Evolutionary conservation across 1,140 invertebrate genomes (phyloP), one percentile per base, ranked within the genome.

Genomic region (Drosophila subpulchrella): DNA sequence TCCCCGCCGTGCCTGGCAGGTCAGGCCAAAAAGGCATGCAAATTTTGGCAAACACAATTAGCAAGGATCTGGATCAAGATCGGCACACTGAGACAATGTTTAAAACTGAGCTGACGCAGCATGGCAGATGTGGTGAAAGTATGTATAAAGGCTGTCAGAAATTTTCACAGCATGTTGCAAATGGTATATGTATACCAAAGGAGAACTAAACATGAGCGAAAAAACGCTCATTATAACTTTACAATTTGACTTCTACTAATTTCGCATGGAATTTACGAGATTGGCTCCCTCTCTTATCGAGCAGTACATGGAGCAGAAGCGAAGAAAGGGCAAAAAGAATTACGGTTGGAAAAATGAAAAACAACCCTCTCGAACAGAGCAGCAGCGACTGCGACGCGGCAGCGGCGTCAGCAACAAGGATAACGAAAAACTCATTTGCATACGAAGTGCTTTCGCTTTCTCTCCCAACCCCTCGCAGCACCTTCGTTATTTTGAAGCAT

Each of bases 401-500:
- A 44, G 63, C 58, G 56, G 59, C 65, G 48, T 76, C 54, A 34
- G 20, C 73, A 62, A 56, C 83, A 83, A 75, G 67, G 83, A 86
- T 86, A 86, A 88, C 83, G 84, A 60, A 74, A 86, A 86, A 86
- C 84, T 91, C 85, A 91, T 91, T 91, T 91, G 85, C 90, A 91
- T 91, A 91, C 82, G 90, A 89, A 90, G 85, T 84, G 84, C 82
- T 91, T 91, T 90, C 80, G 85, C 82, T 91, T 91, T 91, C 72
- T 63, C 78, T 75, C 39, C 47, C 53, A 66, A 79, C 66, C 62
- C 60, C 58, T 53, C 50, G 42, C 41, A 68, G 38, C 65, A 47
- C 46, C 48, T 60, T 68, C 46, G 48, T 62, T 63, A 50, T 62
- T 72, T 63, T 76, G 59, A 66, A 74, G 79, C 78, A 88, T 86